Evolutionary conservation across 2,113 vertebrate genomes (phyloP).

Genomic region (Tyrannus savana): DNA sequence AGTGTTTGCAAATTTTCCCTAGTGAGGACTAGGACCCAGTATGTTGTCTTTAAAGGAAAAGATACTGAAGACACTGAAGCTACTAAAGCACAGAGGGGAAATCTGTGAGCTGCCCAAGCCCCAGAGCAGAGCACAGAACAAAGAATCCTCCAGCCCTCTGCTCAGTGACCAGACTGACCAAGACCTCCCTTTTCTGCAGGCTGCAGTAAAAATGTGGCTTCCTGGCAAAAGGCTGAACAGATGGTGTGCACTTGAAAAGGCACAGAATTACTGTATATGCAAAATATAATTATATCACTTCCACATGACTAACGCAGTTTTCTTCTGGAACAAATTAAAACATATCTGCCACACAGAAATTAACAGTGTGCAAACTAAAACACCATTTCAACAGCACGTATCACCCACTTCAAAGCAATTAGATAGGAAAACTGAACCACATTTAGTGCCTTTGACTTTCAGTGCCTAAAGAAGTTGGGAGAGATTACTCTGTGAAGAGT

Average conservation of each 20-base stretch:
- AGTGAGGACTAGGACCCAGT: neutral
- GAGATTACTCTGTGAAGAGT: neutral
- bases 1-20: neutral
- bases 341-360: constrained; percentile 54
- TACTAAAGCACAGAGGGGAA: neutral
- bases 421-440: constrained; percentile 51
- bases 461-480: neutral
- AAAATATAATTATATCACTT: constrained; percentile 63
- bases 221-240: constrained; percentile 58
- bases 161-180: neutral
- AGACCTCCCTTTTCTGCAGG: neutral
- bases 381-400: constrained; percentile 41
- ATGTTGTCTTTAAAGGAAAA: neutral
- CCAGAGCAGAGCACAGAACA: neutral
- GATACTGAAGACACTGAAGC: neutral
- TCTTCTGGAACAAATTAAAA: constrained; percentile 65
- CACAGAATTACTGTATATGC: constrained; percentile 56
- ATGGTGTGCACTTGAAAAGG: constrained; percentile 51
- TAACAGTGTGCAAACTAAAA: constrained; percentile 58
- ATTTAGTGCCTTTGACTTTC: constrained; percentile 13
- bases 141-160: neutral
- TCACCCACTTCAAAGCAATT: constrained; percentile 57
- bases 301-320: constrained; percentile 51
- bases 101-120: neutral
- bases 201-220: constrained; percentile 37